Base-by-base conservation (phyloP, 2,797 vertebrate species). In the Hipposideros larvatus region DNA sequence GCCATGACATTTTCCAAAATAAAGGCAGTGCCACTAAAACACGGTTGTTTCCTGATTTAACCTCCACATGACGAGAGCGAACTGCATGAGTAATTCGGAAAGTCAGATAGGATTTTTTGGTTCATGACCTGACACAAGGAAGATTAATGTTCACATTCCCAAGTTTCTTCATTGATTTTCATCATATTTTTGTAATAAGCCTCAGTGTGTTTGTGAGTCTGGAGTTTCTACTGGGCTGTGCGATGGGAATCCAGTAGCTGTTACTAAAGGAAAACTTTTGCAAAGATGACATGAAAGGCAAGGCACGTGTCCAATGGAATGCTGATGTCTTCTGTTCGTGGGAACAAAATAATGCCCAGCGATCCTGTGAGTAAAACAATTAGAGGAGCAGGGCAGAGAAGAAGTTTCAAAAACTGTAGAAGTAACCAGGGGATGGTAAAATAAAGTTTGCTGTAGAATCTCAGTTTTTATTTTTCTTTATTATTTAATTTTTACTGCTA, bases 361-460 rank as follows among this genome's bases (percentile, higher is more conserved):
- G 95, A 96, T 95, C 98, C 90, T 2, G 89, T 89, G 95, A 96
- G 48, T 51, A 71, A 92, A 87, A 70, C 89, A 41, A 34, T 89
- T 94, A 95, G 82, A 95, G 74, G 90, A 77, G 41, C 0, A 1
- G 87, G 94, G 34, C 75, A 84, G 78, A 82, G 92, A 92, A 96
- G 91, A 91, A 96, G 91, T 53, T 96, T 96, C 90, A 74, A 74
- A 96, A 87, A 96, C 96, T 11, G 37, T 55, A 65, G 48, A 61
- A 65, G 86, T 24, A 90, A 82, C 71, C 37, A 97, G 92, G 11
- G 83, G 66, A 93, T 93, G 70, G 0, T 77, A 57, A 97, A 97
- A 95, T 82, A 94, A 98, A 98, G 90, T 97, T 95, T 53, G 85
- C 89, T 75, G 83, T 65, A 68, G 57, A 95, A 93, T 22, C 86